Conservation (phyloP, 2,797 vertebrate species). For the Acrossocheilus wenchowensis region DNA sequence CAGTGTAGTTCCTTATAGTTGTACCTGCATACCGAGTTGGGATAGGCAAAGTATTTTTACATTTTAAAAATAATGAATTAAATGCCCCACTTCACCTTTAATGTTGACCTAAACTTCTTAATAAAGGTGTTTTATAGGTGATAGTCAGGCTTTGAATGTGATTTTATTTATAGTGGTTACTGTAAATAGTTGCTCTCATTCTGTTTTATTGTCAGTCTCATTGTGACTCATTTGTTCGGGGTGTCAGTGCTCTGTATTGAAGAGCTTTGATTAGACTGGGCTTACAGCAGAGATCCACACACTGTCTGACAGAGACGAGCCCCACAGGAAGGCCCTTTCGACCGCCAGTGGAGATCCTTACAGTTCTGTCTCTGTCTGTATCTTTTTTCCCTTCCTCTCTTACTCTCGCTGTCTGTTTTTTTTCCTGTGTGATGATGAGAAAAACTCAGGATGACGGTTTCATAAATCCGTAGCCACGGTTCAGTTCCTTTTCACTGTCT, state of each 20-base stretch:
- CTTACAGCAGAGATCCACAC: constrained; percentile 11
- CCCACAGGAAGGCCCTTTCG: constrained; percentile 33
- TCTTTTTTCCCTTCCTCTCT: neutral
- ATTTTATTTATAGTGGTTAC: constrained; percentile 46
- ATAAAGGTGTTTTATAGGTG: constrained; percentile 1
- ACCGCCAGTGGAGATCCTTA: constrained; percentile 6
- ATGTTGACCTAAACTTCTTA: constrained; percentile 12
- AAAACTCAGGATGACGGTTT: constrained; percentile 27
- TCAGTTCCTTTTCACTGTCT: constrained; percentile 18
- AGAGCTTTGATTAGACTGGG: constrained; percentile 30
- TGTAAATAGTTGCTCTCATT: constrained; percentile 46
- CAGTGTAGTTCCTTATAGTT: neutral
- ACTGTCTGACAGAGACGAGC: constrained; percentile 23
- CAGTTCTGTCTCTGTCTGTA: constrained; percentile 3
- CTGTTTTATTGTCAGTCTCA: constrained; percentile 15
- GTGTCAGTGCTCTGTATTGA: constrained; percentile 19
- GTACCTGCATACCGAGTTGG: neutral
- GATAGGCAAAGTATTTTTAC: constrained; percentile 2
- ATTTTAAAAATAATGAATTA: neutral
- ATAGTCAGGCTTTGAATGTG: neutral
- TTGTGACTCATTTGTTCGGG: constrained; percentile 5
- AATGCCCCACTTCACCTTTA: constrained; percentile 13
- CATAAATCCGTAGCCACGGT: constrained; percentile 3
- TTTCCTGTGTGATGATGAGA: constrained; percentile 22
- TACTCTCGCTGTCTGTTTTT: constrained; percentile 3